phyloP scores from a whole-genome alignment of 1,140 invertebrate species.

The Antheraea pernyi region DNA sequence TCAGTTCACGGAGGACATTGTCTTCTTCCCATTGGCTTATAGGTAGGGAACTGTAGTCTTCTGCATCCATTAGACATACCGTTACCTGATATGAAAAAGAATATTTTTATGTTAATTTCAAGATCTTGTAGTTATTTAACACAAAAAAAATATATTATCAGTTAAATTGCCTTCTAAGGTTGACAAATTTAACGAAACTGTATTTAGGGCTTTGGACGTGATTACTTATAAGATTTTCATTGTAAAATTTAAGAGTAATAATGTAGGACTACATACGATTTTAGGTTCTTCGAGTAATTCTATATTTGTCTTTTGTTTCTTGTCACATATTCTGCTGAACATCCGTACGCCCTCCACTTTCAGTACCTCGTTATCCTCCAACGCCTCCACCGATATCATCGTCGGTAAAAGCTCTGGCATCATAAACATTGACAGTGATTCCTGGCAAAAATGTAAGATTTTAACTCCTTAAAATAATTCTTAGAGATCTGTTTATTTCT shows the following conservation, averaged over 20 bases:
- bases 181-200: too few species aligned
- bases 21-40: constrained; percentile 88
- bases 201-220: too few species aligned
- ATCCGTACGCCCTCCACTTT: constrained; percentile 83
- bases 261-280: constrained; percentile 79
- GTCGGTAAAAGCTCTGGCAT: constrained; percentile 88
- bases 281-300: constrained; percentile 80
- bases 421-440: constrained; percentile 84
- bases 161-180: too few species aligned
- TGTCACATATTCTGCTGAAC: constrained; percentile 82
- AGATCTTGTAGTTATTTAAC: too few species aligned
- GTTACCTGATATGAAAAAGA: constrained; percentile 75
- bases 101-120: too few species aligned
- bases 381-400: constrained; percentile 87
- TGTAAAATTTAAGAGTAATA: neutral
- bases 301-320: constrained; percentile 81
- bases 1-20: constrained; percentile 88
- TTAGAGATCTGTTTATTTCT: neutral
- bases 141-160: too few species aligned
- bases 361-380: constrained; percentile 91
- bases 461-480: too few species aligned
- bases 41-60: constrained; percentile 84
- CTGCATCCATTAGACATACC: constrained; percentile 86
- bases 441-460: constrained; percentile 78
- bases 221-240: neutral